Evolutionary conservation across 2,113 vertebrate species (phyloP).

Genomic region (Mus spicilegus): DNA sequence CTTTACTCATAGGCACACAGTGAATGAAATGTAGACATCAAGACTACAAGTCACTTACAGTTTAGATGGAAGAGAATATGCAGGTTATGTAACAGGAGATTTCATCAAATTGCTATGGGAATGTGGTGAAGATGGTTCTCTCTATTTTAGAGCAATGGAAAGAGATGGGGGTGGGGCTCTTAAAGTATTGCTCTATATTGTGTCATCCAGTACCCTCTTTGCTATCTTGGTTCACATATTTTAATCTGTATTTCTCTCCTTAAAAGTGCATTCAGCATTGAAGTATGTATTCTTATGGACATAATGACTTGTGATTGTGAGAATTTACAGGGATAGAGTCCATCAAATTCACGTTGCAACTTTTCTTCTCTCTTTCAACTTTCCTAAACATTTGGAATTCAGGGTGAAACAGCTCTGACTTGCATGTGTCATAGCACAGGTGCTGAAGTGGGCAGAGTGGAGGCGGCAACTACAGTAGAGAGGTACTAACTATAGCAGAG

Average conservation of each 20-base stretch:
- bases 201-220: not conserved
- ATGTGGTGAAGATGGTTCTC: not conserved
- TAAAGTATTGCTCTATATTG: not conserved
- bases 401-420: conserved; percentile 1
- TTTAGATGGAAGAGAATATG: not conserved
- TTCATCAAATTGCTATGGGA: not conserved
- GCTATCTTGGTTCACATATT: not conserved
- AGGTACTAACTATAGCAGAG: not conserved
- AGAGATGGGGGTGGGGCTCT: not conserved
- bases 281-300: not conserved
- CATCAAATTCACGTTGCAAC: not conserved
- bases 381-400: conserved; percentile 34
- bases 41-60: not conserved
- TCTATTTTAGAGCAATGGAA: not conserved
- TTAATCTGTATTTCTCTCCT: conserved; percentile 8
- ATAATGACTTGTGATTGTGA: not conserved
- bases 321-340: not conserved
- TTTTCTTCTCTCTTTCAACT: conserved; percentile 28
- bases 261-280: not conserved
- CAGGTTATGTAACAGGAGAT: not conserved
- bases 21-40: not conserved
- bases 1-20: not conserved
- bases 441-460: not conserved
- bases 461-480: not conserved
- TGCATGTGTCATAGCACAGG: not conserved